Percentiles rank a stretch among this genome's conserved stretches.
Conservation (phyloP, 2,888 invertebrate species). For the Caenorhabditis macrosperma region DNA sequence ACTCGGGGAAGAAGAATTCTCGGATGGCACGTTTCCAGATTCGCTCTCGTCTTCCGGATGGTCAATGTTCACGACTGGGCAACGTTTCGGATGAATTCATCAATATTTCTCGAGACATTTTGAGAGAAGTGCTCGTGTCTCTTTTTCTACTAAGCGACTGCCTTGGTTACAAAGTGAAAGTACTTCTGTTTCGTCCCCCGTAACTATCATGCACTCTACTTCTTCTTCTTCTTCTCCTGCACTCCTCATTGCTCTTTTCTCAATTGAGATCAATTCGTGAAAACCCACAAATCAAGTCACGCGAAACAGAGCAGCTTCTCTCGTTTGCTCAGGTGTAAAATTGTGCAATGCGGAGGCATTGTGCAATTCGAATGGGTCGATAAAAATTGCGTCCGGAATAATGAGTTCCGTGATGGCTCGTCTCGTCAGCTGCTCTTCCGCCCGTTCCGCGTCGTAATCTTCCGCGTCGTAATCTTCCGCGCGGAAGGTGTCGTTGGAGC, state of each 20-base stretch:
- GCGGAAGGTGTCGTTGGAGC: background rate
- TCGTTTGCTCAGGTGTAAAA: slow-evolving; percentile 35
- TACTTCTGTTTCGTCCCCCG: background rate
- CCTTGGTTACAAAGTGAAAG: too few species aligned
- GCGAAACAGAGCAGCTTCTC: too few species aligned
- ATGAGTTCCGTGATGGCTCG: slow-evolving; percentile 22
- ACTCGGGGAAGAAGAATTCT: too few species aligned
- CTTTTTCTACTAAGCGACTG: too few species aligned
- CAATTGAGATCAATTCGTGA: background rate
- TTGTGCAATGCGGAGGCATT: slow-evolving; percentile 44
- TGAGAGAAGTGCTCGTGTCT: too few species aligned
- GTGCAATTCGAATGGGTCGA: slow-evolving; percentile 39
- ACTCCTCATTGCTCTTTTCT: background rate
- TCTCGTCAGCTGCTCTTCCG: slow-evolving; percentile 48
- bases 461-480: slow-evolving; percentile 6
- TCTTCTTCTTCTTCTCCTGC: background rate
- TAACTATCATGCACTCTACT: background rate
- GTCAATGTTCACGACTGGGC: too few species aligned
- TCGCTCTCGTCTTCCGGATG: too few species aligned
- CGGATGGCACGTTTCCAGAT: too few species aligned
- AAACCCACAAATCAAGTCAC: slow-evolving; percentile 37
- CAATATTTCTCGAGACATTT: too few species aligned
- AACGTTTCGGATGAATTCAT: too few species aligned
- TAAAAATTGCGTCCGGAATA: slow-evolving; percentile 22
- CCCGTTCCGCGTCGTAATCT: slow-evolving; percentile 5